These are phyloP conservation scores for Psammodynastes pulverulentus DNA, from an alignment of 2,113 vertebrate genomes.

Conservation along the genomic window DNA sequence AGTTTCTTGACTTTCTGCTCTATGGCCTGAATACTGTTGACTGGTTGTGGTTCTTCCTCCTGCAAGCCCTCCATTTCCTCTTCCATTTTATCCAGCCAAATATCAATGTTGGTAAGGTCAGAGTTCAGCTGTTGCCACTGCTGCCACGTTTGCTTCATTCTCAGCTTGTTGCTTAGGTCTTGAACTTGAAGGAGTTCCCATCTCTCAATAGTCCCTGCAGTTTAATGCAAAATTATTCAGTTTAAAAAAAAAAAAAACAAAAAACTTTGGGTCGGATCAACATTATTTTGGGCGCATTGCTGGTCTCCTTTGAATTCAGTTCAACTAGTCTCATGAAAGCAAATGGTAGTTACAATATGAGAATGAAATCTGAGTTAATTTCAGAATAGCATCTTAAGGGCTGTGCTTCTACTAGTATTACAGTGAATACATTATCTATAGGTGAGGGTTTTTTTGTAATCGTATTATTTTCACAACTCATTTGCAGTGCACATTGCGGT, in stretches of 20 bases:
- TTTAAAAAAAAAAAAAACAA: neutral
- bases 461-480: neutral
- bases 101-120: slow-evolving; percentile 73
- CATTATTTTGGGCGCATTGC: rapidly evolving
- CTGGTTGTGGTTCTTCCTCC: slow-evolving; percentile 55
- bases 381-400: neutral
- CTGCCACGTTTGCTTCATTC: slow-evolving; percentile 70
- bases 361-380: neutral
- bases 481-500: neutral
- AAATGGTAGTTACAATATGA: neutral
- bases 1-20: slow-evolving; percentile 74
- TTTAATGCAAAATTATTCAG: neutral
- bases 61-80: slow-evolving; percentile 77
- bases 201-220: slow-evolving; percentile 82
- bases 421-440: neutral
- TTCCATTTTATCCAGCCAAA: slow-evolving; percentile 78
- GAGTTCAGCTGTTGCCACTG: slow-evolving; percentile 79
- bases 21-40: slow-evolving; percentile 67
- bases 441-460: neutral
- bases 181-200: slow-evolving; percentile 86
- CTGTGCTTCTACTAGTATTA: neutral
- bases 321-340: neutral
- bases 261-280: neutral
- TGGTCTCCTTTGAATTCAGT: neutral
- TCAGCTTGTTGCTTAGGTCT: slow-evolving; percentile 60